Conservation (phyloP, 2,797 vertebrate genomes). For the Philypnodon macrostomus region DNA sequence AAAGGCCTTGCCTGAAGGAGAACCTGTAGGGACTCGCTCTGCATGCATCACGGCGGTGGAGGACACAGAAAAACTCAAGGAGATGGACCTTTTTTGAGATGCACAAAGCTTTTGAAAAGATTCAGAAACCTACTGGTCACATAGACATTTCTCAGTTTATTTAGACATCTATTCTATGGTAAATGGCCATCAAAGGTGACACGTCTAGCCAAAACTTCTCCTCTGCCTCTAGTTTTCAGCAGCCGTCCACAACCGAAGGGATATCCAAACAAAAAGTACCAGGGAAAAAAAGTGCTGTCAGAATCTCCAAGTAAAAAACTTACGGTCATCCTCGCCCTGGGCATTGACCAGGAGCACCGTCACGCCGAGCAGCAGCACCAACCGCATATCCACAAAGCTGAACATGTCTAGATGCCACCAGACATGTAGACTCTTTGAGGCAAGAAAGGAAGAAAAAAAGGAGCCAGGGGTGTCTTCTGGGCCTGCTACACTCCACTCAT, state of each 20-base stretch:
- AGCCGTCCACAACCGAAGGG: slow-evolving; percentile 49
- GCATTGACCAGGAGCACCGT: slow-evolving; percentile 88
- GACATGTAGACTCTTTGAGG: slow-evolving; percentile 99
- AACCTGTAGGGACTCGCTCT: slow-evolving; percentile 67
- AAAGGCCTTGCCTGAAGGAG: slow-evolving; percentile 39
- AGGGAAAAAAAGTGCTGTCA: slow-evolving; percentile 23
- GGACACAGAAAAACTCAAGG: slow-evolving; percentile 30
- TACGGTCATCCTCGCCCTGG: slow-evolving; percentile 94
- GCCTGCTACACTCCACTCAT: slow-evolving; percentile 95
- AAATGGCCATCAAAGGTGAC: slow-evolving; percentile 16
- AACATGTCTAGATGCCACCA: slow-evolving; percentile 95
- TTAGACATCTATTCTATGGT: background rate
- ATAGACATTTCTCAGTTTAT: slow-evolving; percentile 5
- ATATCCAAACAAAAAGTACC: slow-evolving; percentile 40
- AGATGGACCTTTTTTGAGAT: slow-evolving; percentile 50
- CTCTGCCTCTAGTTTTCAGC: slow-evolving; percentile 47
- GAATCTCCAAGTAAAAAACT: slow-evolving; percentile 66
- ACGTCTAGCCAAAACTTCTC: slow-evolving; percentile 32
- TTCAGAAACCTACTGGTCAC: no score
- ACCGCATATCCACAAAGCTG: slow-evolving; percentile 99
- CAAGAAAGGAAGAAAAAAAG: slow-evolving; percentile 76
- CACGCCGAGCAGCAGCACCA: slow-evolving; percentile 92
- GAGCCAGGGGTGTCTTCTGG: slow-evolving; percentile 77
- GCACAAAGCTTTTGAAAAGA: slow-evolving; percentile 46
- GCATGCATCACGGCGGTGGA: slow-evolving; percentile 39